phyloP scores from a whole-genome alignment of 2,797 vertebrate species.

The Malurus leucopterus region DNA sequence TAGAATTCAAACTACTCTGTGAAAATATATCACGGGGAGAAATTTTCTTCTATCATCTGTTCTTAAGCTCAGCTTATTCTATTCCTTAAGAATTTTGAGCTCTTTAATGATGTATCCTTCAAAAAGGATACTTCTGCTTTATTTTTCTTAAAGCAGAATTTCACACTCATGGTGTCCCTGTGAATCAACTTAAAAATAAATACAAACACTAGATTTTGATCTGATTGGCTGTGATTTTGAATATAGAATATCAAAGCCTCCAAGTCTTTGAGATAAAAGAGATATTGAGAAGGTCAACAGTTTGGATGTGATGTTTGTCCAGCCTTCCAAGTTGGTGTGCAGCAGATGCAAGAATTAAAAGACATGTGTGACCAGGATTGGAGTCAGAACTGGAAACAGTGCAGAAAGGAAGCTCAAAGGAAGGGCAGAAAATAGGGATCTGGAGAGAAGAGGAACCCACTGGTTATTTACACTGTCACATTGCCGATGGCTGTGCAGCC shows the following conservation, averaged over 20 bases:
- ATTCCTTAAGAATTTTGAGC: not conserved
- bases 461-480: not conserved
- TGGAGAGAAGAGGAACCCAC: not conserved
- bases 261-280: not conserved
- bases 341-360: not conserved
- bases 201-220: not conserved
- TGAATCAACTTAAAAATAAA: not conserved
- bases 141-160: not conserved
- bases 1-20: not conserved
- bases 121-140: not conserved
- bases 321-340: not conserved
- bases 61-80: not conserved
- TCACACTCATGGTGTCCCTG: not conserved
- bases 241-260: not conserved
- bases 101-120: not conserved
- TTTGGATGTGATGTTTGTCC: not conserved
- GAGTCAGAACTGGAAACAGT: not conserved
- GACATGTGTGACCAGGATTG: not conserved
- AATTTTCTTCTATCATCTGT: not conserved
- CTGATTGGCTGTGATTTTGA: not conserved
- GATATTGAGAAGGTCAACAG: not conserved
- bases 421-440: not conserved
- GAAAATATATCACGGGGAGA: not conserved
- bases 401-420: not conserved
- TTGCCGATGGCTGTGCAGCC: not conserved